Base-by-base conservation (phyloP, 2,797 vertebrate genomes). In the Brotula barbata region DNA sequence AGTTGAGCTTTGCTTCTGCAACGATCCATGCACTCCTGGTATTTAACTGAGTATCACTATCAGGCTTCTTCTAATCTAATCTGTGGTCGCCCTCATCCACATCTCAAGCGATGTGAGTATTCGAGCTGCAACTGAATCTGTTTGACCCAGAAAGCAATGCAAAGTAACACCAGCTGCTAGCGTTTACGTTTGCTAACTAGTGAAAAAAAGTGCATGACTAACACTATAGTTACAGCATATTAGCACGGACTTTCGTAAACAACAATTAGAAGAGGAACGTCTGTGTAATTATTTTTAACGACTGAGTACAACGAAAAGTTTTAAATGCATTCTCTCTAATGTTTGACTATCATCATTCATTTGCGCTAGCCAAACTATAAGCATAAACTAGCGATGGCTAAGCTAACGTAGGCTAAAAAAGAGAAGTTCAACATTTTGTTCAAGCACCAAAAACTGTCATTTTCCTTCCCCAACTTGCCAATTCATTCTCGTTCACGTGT, bases 71-170 rank as follows among this genome's bases (percentile, higher is more conserved):
- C 3, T 36, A 14, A 36, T 5, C 9, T 10, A 12, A 2, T 7
- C 8, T 36, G 22, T n/a, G 14, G 45, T 59, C 23, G 40, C 36
- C 52, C 65, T 68, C 83, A 76, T 75, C 58, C 33, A 36, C 57
- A 74, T 72, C 69, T 41, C 12, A 64, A 53, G 59, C n/a, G n/a
- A n/a, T n/a, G n/a, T n/a, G 60, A 67, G 44, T 73, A 86, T 81
- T 67, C 71, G 66, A 77, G 72, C 67, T 82, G 88, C 77, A 88
- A 90, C 81, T 68, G 70, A 76, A 90, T 86, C 81, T 71, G 72
- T 77, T 76, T 89, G 82, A 89, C 85, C 85, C 83, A 88, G 75
- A 86, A 85, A 83, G 68, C 51, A 57, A 58, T 50, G 63, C 74
- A 68, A 76, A 75, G 64, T 68, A 70, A 70, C 45, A 42, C 47